Conservation (phyloP, 2,888 invertebrate genomes). For the Pollenia labialis region DNA sequence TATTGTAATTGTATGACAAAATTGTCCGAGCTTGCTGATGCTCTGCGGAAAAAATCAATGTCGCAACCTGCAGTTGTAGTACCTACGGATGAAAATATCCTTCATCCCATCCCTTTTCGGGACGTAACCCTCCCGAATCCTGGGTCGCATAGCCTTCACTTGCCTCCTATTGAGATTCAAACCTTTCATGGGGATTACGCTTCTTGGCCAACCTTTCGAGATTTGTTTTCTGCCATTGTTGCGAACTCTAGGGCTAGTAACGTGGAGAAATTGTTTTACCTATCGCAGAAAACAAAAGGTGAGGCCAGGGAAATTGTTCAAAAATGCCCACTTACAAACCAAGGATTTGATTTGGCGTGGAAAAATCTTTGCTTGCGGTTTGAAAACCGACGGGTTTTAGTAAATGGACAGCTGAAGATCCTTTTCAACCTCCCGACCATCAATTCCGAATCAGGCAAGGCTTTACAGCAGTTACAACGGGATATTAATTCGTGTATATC, state of each 20-base stretch:
- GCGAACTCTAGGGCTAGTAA: not conserved
- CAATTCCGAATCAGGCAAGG: slow-evolving; percentile 13
- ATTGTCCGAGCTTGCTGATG: not conserved
- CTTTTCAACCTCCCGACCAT: slow-evolving; percentile 26
- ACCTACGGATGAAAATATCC: too few species aligned
- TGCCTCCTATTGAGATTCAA: not conserved
- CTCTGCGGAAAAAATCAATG: not conserved
- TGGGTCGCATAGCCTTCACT: not conserved
- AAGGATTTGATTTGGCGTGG: slow-evolving; percentile 37
- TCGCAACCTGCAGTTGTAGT: too few species aligned
- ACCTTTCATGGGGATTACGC: slow-evolving; percentile 7
- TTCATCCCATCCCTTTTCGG: not conserved
- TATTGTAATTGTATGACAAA: slow-evolving; percentile 8
- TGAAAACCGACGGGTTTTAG: slow-evolving; percentile 39
- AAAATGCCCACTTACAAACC: slow-evolving; percentile 23
- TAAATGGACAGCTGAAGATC: slow-evolving; percentile 41
- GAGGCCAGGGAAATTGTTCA: slow-evolving; percentile 36
- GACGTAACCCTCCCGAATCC: too few species aligned
- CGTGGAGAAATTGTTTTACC: not conserved
- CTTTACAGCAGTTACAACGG: slow-evolving; percentile 28
- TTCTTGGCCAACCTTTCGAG: not conserved
- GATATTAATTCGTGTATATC: slow-evolving; percentile 44
- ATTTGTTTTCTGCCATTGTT: not conserved
- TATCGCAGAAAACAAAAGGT: slow-evolving; percentile 4
- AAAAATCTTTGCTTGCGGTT: slow-evolving; percentile 5